Evolutionary conservation across 1,140 invertebrate species (phyloP).

Genomic region (Ceratitis capitata): DNA sequence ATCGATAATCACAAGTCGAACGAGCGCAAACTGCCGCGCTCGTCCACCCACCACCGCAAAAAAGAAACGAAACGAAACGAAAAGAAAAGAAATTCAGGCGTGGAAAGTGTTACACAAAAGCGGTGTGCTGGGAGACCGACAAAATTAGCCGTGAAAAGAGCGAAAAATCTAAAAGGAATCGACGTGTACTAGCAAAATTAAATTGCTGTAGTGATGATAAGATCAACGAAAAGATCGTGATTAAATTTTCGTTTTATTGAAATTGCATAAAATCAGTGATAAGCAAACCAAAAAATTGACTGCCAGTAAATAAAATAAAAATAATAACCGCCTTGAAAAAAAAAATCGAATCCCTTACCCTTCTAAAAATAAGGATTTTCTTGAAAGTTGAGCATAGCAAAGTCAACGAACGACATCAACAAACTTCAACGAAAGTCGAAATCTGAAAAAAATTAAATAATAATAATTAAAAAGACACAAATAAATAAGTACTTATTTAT

Average conservation of each 20-base stretch:
- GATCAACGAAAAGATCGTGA: neutral
- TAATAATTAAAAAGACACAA: neutral
- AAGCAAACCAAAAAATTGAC: neutral
- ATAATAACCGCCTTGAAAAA: neutral
- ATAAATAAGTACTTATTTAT: neutral
- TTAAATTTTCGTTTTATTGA: neutral
- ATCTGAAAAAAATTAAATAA: neutral
- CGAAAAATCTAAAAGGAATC: neutral
- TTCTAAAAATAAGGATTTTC: neutral
- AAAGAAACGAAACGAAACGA: too few relatives aligned
- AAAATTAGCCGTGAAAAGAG: slow-evolving; percentile 4
- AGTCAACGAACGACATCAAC: neutral
- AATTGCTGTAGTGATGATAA: neutral
- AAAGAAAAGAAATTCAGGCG: slow-evolving; percentile 9
- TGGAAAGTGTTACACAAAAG: slow-evolving; percentile 23
- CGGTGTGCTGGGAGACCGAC: neutral
- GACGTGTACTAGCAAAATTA: neutral
- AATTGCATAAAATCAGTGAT: neutral
- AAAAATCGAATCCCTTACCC: neutral
- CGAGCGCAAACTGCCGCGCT: slow-evolving; percentile 5
- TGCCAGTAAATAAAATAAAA: neutral
- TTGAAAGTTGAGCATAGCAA: slow-evolving; percentile 4
- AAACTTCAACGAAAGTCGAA: neutral
- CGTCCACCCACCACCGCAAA: neutral
- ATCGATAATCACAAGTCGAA: neutral